phyloP scores from a whole-genome alignment of 2,113 vertebrate genomes.

The Antechinus flavipes region DNA sequence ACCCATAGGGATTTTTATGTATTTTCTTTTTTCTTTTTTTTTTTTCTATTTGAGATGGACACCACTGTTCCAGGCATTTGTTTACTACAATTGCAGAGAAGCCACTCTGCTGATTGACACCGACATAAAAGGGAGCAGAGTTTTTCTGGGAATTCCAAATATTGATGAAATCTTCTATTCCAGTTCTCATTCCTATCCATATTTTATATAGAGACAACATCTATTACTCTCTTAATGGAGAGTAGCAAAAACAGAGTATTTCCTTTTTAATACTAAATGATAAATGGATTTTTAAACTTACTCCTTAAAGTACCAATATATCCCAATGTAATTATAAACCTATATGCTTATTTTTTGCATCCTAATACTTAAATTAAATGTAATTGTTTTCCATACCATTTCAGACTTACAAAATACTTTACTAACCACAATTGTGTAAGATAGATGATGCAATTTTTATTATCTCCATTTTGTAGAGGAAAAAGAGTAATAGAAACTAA shows the following conservation, averaged over 20 bases:
- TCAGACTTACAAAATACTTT: not conserved
- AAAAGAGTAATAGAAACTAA: not conserved
- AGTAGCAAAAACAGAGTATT: not conserved
- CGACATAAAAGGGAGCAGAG: not conserved
- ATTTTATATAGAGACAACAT: not conserved
- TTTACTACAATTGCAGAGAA: not conserved
- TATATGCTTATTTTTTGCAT: not conserved
- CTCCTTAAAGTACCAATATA: not conserved
- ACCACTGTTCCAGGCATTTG: not conserved
- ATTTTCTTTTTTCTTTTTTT: too few relatives aligned
- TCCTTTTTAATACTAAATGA: not conserved
- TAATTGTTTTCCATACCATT: not conserved
- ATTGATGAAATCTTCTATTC: not conserved
- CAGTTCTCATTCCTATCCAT: not conserved
- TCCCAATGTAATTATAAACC: too few relatives aligned
- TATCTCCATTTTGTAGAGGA: not conserved
- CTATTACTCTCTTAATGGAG: not conserved
- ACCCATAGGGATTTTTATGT: not conserved
- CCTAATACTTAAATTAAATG: not conserved
- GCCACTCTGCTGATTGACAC: fast-evolving
- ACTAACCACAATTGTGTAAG: not conserved
- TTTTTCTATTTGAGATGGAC: not conserved
- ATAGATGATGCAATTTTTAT: not conserved
- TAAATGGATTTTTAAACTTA: not conserved
- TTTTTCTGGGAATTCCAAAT: not conserved